Conservation (phyloP, 2,888 invertebrate species). For the Spilosoma lubricipeda region DNA sequence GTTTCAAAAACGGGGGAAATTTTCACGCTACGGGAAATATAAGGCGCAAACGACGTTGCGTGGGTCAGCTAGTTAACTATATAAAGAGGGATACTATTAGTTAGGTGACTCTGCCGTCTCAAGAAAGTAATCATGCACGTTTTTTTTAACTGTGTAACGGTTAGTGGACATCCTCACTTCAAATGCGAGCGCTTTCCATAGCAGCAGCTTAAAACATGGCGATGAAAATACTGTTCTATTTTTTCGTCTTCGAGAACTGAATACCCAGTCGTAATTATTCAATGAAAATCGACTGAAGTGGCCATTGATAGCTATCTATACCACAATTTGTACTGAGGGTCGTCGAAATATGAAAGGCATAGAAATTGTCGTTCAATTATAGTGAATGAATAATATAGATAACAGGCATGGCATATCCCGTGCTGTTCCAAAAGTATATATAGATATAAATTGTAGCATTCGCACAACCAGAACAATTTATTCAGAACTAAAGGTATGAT, state of each 20-base stretch:
- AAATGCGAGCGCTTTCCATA: too few species aligned
- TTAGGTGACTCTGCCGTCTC: too few species aligned
- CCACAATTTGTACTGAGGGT: not conserved
- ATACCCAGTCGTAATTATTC: not conserved
- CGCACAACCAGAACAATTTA: conserved; percentile 13
- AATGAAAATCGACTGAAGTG: not conserved
- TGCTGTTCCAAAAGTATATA: not conserved
- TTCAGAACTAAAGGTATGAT: conserved; percentile 40
- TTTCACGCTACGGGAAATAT: too few species aligned
- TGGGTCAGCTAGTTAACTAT: too few species aligned
- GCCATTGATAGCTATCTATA: not conserved
- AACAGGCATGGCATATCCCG: not conserved
- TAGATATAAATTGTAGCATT: conserved; percentile 3
- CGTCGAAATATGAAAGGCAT: not conserved
- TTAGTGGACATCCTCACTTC: too few species aligned
- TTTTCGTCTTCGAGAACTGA: not conserved
- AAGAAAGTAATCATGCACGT: too few species aligned
- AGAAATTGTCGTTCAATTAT: not conserved
- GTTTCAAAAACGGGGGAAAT: too few species aligned
- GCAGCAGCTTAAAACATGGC: not conserved
- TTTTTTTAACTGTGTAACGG: too few species aligned
- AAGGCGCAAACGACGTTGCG: too few species aligned
- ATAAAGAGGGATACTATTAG: too few species aligned
- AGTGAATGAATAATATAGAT: not conserved
- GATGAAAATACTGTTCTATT: not conserved